Evolutionary conservation across 2,888 invertebrate genomes (phyloP), one percentile per base, ranked within the genome.

Genomic region (Folsomia manolachei): DNA sequence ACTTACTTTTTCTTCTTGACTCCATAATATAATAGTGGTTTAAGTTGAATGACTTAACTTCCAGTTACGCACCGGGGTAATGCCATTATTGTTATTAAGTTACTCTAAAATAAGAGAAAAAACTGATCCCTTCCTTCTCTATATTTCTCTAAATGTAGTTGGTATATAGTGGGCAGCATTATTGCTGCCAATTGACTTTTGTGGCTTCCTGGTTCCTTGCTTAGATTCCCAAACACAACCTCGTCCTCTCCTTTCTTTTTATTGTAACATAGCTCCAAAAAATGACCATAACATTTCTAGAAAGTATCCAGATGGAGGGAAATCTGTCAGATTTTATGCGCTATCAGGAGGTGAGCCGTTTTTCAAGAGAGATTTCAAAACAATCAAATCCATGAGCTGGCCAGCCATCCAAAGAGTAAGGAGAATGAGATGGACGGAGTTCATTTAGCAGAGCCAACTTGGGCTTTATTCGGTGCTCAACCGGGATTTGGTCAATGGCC

Each of bases 401-500:
- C 7, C 26, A n/a, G 60, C 7, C 19, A 7, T 19, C n/a, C n/a
- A 9, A 4, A n/a, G 4, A 60, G 60, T 60, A 60, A 60, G 23
- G n/a, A 60, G 60, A 60, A 60, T n/a, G n/a, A n/a, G 24, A 23
- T 24, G 2, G 25, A 25, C n/a, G 63, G 18, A 63, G 24, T 25
- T 63, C 25, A 25, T 63, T 63, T 63, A 24, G 9, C 9, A 63
- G 21, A 7, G 19, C 4, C 60, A n/a, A 9, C n/a, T 7, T 7
- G 60, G n/a, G 60, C n/a, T 21, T 2, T n/a, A n/a, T n/a, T 27
- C 27, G 27, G 19, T 14, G 26, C 66, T 66, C 66, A 66, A 51
- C 4, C 51, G 70, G 76, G 76, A 74, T 76, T 76, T 76, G 71
- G 74, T 64, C 53, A 76, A 76, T 76, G 76, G 74, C 76, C 76